Percentiles rank a stretch among this genome's conserved stretches.
Conservation (phyloP, 2,888 invertebrate genomes). For the Phrixothrix hirtus region DNA sequence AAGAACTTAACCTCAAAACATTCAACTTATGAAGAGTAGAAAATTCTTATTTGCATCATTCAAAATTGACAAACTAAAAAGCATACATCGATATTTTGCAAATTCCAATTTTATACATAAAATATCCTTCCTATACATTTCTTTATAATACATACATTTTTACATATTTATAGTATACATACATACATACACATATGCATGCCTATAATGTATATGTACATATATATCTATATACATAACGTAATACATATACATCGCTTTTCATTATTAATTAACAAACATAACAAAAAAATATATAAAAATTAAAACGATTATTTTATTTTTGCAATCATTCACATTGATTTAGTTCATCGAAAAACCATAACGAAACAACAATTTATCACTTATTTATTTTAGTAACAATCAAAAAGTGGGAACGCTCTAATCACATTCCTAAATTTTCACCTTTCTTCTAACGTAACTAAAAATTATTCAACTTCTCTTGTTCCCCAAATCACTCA, state of each 20-base stretch:
- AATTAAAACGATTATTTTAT: constrained; percentile 1
- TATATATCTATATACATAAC: background rate
- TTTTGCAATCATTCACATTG: background rate
- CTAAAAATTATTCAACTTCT: too few species aligned
- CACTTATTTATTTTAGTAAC: too few species aligned
- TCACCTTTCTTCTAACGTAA: too few species aligned
- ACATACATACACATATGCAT: constrained; percentile 5
- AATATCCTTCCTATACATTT: constrained; percentile 23
- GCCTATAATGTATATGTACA: background rate
- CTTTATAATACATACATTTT: constrained; percentile 28
- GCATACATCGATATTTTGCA: constrained; percentile 12
- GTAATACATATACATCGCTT: too few species aligned
- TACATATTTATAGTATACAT: constrained; percentile 25
- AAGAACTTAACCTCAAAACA: too few species aligned
- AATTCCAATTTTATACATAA: constrained; percentile 24
- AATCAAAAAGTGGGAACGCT: too few species aligned
- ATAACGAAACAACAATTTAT: too few species aligned
- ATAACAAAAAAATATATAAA: constrained; percentile 12
- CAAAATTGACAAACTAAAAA: constrained; percentile 5
- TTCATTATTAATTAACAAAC: constrained; percentile 17
- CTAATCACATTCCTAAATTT: too few species aligned
- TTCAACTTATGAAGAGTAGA: too few species aligned
- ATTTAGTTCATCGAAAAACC: background rate
- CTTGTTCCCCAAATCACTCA: too few species aligned
- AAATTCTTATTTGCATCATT: too few species aligned